These are phyloP conservation scores for Drosophila murphyi DNA, from an alignment of 1,140 invertebrate genomes.

Conservation along the genomic window DNA sequence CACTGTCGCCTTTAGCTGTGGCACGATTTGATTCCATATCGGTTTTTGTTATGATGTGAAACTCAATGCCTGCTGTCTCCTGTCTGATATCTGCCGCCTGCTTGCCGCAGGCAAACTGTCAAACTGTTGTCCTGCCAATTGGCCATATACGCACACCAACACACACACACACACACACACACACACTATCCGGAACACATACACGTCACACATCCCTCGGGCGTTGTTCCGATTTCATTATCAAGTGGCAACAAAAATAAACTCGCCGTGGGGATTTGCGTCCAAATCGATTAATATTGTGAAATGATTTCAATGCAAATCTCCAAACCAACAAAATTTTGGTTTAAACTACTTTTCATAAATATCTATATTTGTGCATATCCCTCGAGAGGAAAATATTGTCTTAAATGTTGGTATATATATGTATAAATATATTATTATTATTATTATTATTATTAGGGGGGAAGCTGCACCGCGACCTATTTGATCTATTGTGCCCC, in stretches of 20 bases:
- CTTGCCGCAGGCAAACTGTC: constrained; percentile 12
- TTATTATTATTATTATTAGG: too few relatives aligned
- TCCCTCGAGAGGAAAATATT: too few relatives aligned
- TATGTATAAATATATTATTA: not conserved
- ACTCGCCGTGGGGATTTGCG: constrained; percentile 3
- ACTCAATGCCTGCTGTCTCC: constrained; percentile 26
- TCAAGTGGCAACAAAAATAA: constrained; percentile 6
- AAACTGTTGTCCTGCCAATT: constrained; percentile 3
- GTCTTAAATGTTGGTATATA: too few relatives aligned
- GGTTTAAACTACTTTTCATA: not conserved
- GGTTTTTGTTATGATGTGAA: constrained; percentile 27
- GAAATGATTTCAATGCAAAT: constrained; percentile 24
- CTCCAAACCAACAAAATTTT: not conserved
- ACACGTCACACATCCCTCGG: not conserved
- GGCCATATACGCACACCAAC: not conserved
- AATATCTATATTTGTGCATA: too few relatives aligned
- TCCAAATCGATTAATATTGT: constrained; percentile 28
- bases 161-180: not conserved
- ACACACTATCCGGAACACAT: not conserved
- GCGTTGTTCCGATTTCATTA: constrained; percentile 15
- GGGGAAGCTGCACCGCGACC: too few relatives aligned
- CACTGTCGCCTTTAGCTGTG: not conserved
- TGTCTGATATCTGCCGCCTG: constrained; percentile 22
- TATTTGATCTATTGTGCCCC: too few relatives aligned
- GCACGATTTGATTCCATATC: constrained; percentile 6